phyloP scores from a whole-genome alignment of 2,797 vertebrate genomes.

The Amazonetta brasiliensis region DNA sequence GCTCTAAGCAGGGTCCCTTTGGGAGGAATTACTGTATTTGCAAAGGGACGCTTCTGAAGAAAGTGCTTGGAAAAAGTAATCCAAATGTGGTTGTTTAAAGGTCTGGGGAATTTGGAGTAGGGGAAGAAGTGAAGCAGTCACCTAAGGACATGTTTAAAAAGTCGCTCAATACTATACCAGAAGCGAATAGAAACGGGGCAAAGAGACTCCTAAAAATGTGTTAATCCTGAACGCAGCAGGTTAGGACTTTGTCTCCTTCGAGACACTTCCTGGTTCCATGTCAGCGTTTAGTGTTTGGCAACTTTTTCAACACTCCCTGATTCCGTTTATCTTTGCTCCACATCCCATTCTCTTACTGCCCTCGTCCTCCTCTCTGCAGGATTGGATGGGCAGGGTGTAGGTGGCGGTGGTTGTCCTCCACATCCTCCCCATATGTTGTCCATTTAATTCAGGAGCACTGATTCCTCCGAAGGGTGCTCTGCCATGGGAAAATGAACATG shows the following conservation, averaged over 20 bases:
- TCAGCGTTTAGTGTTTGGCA: conserved; percentile 82
- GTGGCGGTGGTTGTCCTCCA: conserved; percentile 87
- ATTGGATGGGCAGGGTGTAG: conserved; percentile 87
- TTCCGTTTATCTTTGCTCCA: conserved; percentile 82
- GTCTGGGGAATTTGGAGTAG: conserved; percentile 64
- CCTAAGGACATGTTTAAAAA: conserved; percentile 68
- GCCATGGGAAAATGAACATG: conserved; percentile 87
- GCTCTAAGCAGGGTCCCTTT: conserved; percentile 75
- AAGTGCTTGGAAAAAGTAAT: conserved; percentile 67
- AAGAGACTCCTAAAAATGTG: conserved; percentile 77
- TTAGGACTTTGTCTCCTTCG: conserved; percentile 81
- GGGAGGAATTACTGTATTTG: conserved; percentile 68
- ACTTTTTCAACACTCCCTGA: conserved; percentile 84
- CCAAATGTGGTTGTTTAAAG: conserved; percentile 55
- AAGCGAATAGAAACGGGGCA: conserved; percentile 73
- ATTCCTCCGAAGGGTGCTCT: conserved; percentile 94
- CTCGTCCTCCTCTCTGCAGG: conserved; percentile 83
- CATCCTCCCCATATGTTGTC: conserved; percentile 84
- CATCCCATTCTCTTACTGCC: conserved; percentile 85
- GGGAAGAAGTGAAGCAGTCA: conserved; percentile 75
- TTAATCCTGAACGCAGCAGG: conserved; percentile 74
- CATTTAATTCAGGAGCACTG: conserved; percentile 87
- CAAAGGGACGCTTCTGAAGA: conserved; percentile 72
- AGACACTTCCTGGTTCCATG: conserved; percentile 82
- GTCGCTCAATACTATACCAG: conserved; percentile 67